Conservation (phyloP, 1,140 invertebrate genomes). For the Rhagoletis zephyria region DNA sequence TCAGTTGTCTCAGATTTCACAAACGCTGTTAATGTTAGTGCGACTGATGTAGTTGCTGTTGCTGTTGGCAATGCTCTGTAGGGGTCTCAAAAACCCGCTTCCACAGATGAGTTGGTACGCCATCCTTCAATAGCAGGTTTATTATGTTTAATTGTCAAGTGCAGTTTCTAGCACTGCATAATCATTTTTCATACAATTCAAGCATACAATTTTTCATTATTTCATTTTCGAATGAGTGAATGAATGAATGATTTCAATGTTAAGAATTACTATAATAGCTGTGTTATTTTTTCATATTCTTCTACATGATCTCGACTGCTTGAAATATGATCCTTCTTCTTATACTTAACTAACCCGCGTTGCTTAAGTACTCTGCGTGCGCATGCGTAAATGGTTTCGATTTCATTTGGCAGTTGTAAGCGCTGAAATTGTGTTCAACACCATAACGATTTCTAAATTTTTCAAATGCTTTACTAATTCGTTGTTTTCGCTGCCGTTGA, state of each 20-base stretch:
- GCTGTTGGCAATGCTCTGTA: not conserved
- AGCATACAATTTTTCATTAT: not conserved
- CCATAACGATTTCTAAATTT: not conserved
- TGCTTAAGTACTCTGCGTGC: constrained; percentile 21
- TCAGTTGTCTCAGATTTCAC: not conserved
- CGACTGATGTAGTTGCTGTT: not conserved
- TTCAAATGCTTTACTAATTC: not conserved
- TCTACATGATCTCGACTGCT: not conserved
- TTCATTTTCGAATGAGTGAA: not conserved
- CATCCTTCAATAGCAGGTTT: constrained; percentile 47
- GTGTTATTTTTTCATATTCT: not conserved
- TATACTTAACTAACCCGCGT: not conserved
- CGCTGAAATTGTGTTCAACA: constrained; percentile 34
- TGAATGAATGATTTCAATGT: not conserved
- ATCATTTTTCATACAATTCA: constrained; percentile 35
- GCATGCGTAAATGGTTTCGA: constrained; percentile 24
- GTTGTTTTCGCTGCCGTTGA: constrained; percentile 13
- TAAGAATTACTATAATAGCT: not conserved
- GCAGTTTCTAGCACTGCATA: constrained; percentile 27
- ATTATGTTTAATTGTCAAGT: constrained; percentile 45
- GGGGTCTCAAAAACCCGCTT: not conserved
- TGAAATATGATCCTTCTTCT: constrained; percentile 19
- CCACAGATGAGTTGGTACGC: not conserved
- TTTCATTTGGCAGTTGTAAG: not conserved
- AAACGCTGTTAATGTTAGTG: not conserved